A percentile compares a stretch with the other conserved stretches of the same genome.
Evolutionary conservation across 2,888 invertebrate species (phyloP).

Genomic region (Luperina testacea): DNA sequence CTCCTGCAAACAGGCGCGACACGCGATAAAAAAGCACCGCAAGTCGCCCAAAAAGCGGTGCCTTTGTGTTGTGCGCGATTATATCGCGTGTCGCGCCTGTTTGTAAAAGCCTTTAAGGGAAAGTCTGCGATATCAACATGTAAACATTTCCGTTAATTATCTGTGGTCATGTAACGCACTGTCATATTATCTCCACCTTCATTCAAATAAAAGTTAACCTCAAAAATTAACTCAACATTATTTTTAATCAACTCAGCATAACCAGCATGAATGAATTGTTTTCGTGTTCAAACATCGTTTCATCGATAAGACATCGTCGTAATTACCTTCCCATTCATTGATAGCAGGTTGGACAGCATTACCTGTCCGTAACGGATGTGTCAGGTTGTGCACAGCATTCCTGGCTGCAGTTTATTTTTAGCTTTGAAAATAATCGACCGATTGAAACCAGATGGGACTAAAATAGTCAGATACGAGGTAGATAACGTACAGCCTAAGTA

Average conservation of each 20-base stretch:
- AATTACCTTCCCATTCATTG: slow-evolving; percentile 43
- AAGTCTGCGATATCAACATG: neutral
- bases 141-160: neutral
- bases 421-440: slow-evolving; percentile 41
- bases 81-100: no score
- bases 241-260: neutral
- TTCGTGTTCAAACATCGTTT: neutral
- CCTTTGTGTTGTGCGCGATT: no score
- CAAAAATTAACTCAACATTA: slow-evolving; percentile 10
- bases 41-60: no score
- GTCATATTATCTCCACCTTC: neutral
- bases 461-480: slow-evolving; percentile 43
- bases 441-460: slow-evolving; percentile 47
- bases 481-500: neutral
- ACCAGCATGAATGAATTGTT: slow-evolving; percentile 22
- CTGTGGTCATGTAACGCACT: neutral
- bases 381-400: slow-evolving; percentile 44
- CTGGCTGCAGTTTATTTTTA: slow-evolving; percentile 49
- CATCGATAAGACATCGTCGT: slow-evolving; percentile 1
- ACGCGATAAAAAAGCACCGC: no score
- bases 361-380: slow-evolving; percentile 29
- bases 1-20: no score
- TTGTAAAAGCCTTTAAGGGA: neutral
- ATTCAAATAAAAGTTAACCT: slow-evolving; percentile 16
- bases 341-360: slow-evolving; percentile 29